Conservation (phyloP, 2,113 vertebrate genomes). For the Zosterops hypoxanthus region DNA sequence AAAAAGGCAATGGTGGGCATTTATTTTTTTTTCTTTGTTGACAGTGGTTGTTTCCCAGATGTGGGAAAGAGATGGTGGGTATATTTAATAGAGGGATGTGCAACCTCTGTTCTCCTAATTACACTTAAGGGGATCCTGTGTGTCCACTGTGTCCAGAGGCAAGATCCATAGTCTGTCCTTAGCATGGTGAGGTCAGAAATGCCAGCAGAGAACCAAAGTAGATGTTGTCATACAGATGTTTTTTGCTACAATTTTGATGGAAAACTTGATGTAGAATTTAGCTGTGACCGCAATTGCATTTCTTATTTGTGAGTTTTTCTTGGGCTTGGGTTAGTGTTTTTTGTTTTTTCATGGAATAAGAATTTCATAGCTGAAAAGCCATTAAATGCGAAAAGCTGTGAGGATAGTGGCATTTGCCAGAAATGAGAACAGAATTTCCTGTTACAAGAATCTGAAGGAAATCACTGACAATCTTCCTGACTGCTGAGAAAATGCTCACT, state of each 20-base stretch:
- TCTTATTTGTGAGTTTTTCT: neutral
- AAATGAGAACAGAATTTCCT: neutral
- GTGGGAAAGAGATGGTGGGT: neutral
- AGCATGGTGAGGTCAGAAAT: neutral
- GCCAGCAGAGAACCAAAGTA: neutral
- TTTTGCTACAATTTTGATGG: neutral
- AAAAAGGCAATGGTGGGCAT: neutral
- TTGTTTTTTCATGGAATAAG: neutral
- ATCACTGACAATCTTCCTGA: neutral
- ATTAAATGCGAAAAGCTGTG: neutral
- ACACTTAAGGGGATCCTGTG: neutral
- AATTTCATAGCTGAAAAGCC: neutral
- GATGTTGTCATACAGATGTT: neutral
- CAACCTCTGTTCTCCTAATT: neutral
- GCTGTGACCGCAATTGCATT: neutral
- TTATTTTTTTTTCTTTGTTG: neutral
- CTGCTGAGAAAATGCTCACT: neutral
- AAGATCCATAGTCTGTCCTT: fast-evolving
- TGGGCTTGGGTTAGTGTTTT: neutral
- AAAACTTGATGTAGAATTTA: neutral
- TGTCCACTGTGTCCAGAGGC: neutral
- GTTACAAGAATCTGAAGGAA: neutral
- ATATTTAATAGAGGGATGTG: neutral
- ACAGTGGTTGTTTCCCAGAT: neutral
- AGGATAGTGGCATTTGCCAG: neutral